Conservation (phyloP, 2,797 vertebrate species). For the Spinibarbus caldwelli region DNA sequence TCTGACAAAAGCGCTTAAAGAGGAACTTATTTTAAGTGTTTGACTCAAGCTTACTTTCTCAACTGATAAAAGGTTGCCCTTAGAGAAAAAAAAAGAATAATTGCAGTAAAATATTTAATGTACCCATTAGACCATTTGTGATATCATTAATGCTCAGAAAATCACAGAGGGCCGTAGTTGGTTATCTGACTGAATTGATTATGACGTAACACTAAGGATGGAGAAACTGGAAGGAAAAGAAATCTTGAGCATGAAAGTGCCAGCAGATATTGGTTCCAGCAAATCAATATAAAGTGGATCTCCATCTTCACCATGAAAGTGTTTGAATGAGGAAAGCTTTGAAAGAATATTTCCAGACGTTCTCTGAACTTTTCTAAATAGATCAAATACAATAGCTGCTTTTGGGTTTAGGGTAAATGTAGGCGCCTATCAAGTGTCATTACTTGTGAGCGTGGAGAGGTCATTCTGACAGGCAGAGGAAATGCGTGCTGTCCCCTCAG, state of each 20-base stretch:
- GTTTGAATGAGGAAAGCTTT: slow-evolving; percentile 19
- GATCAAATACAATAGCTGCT: background rate
- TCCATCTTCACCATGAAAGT: background rate
- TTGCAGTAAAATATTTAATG: slow-evolving; percentile 8
- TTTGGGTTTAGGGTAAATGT: slow-evolving; percentile 12
- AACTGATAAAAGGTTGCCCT: background rate
- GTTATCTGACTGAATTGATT: slow-evolving; percentile 16
- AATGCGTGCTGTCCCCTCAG: background rate
- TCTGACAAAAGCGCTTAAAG: slow-evolving; percentile 1
- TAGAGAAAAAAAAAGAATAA: background rate
- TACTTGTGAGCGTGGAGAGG: background rate
- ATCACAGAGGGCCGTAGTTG: background rate
- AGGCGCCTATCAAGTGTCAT: slow-evolving; percentile 6
- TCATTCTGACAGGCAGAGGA: slow-evolving; percentile 4
- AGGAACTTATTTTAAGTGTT: background rate
- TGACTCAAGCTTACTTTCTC: background rate
- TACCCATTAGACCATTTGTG: background rate
- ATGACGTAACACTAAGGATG: too few species aligned
- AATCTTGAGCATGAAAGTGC: slow-evolving; percentile 1
- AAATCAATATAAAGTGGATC: slow-evolving; percentile 27
- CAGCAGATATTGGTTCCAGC: slow-evolving; percentile 9
- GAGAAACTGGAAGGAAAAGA: background rate
- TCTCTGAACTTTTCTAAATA: slow-evolving; percentile 4
- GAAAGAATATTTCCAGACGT: background rate
- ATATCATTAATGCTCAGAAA: background rate